phyloP scores from a whole-genome alignment of 2,888 invertebrate species.

The Drosophila sordidapex region DNA sequence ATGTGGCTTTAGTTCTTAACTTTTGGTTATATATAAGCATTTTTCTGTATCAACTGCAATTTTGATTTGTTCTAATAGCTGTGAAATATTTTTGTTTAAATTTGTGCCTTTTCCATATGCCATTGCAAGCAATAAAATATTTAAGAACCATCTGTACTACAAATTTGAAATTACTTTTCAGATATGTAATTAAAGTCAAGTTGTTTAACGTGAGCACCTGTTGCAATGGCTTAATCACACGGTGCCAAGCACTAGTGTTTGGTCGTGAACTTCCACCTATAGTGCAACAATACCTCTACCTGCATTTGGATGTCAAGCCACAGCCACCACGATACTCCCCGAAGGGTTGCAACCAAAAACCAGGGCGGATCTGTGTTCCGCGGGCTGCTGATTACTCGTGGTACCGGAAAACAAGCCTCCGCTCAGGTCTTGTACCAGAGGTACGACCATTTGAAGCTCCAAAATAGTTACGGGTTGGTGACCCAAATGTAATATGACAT shows the following conservation, averaged over 20 bases:
- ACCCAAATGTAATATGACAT: not conserved
- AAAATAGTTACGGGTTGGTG: conserved; percentile 6
- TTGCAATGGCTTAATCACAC: too few relatives aligned
- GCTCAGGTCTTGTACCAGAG: not conserved
- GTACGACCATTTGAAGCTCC: conserved; percentile 6
- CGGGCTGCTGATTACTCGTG: conserved; percentile 9
- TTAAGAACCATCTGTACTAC: conserved; percentile 6
- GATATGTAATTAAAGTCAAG: not conserved
- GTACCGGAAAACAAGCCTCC: not conserved
- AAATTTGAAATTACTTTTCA: not conserved
- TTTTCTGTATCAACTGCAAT: conserved; percentile 21
- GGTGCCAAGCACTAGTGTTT: too few relatives aligned
- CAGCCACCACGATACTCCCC: not conserved
- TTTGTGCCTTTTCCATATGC: conserved; percentile 33
- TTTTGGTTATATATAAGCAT: conserved; percentile 36
- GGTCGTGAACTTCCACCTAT: too few relatives aligned
- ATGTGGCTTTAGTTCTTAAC: conserved; percentile 45
- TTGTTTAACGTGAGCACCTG: too few relatives aligned
- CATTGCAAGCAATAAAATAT: conserved; percentile 34
- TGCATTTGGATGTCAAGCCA: conserved; percentile 17
- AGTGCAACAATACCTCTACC: not conserved
- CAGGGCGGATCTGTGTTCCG: not conserved
- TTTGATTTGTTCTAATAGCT: conserved; percentile 36
- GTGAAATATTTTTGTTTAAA: conserved; percentile 43
- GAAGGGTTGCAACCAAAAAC: conserved; percentile 7